Evolutionary conservation across 2,888 invertebrate genomes (phyloP), one percentile per base, ranked within the genome.

Genomic region (Plebejus melissa): DNA sequence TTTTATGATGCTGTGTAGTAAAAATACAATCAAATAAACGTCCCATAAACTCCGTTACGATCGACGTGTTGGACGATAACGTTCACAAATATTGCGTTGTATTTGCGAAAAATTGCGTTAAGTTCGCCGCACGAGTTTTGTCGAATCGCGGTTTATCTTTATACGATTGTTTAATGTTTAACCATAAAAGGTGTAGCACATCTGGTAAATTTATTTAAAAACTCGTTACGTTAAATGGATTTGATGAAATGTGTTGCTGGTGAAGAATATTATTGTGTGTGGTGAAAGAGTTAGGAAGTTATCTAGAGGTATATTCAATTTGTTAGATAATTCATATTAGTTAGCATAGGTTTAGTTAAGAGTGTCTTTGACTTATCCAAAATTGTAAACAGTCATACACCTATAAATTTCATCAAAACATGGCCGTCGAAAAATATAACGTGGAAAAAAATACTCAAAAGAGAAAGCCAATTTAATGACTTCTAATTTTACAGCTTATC

Each of bases 101-200:
- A 50, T 72, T 16, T 54, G 72, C 72, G 54, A 72, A 72, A 72
- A 72, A 72, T 72, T 72, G 54, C 72, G 72, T 28, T 72, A 72
- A 54, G 32, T 32, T 54, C 50, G 54, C 50, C 50, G 22, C 71
- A 22, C 71, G 46, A 71, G 11, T 72, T 72, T 72, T 72, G 72
- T 13, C 50, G 22, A 46, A 50, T 28, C 71, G 22, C 41, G 71
- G 50, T 72, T 72, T 72, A 32, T 32, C 50, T 65, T 65, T 65
- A 36, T 36, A 32, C 32, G 32, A 13, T 36, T 65, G 13, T 13
- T 11, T 22, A 16, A 32, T 58, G 11, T 75, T 38, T 58, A 50
- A 75, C 54, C 36, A 65, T 65, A 65, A 65, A 65, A 65, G 65
- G 65, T 13, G 36, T 22, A 65, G 3, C 13, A 65, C 65, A 65